Percentiles rank a stretch among this genome's conserved stretches.
These are phyloP conservation scores for Eriocheir sinensis DNA, from an alignment of 1,140 invertebrate species.

Conservation along the genomic window DNA sequence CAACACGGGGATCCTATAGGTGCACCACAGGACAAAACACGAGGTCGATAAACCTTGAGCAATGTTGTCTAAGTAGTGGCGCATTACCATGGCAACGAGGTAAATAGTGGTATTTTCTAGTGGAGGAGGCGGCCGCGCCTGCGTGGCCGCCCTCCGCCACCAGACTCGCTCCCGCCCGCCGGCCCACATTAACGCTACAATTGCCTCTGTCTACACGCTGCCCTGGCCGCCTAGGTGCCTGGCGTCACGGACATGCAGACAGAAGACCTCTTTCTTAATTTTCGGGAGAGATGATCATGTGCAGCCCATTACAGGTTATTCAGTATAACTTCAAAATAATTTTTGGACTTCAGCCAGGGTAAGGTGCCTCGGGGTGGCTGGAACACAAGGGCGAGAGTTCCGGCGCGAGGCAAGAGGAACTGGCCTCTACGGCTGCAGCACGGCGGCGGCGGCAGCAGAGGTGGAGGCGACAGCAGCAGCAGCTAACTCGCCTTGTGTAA, in stretches of 20 bases:
- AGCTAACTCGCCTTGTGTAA: conserved; percentile 67
- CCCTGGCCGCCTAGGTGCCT: background rate
- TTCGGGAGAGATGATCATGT: conserved; percentile 33
- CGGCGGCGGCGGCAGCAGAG: conserved; percentile 40
- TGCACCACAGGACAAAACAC: conserved; percentile 26
- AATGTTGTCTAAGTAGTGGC: conserved; percentile 76
- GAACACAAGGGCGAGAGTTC: conserved; percentile 58
- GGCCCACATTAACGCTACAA: conserved; percentile 30
- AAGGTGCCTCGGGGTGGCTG: conserved; percentile 45
- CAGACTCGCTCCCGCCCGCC: conserved; percentile 7
- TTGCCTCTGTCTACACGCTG: background rate
- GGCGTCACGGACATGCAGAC: background rate
- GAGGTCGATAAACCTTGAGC: conserved; percentile 76
- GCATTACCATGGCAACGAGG: conserved; percentile 76
- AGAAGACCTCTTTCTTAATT: background rate
- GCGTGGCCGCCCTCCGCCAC: background rate
- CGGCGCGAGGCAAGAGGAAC: conserved; percentile 20
- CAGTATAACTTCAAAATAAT: conserved; percentile 67
- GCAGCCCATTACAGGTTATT: conserved; percentile 60
- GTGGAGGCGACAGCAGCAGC: conserved; percentile 31
- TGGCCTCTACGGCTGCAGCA: conserved; percentile 47
- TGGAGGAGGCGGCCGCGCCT: conserved; percentile 36
- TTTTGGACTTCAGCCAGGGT: conserved; percentile 70
- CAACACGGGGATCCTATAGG: background rate
- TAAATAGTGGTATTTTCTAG: conserved; percentile 76